Conservation (phyloP, 2,888 invertebrate species). For the Hyles lineata region DNA sequence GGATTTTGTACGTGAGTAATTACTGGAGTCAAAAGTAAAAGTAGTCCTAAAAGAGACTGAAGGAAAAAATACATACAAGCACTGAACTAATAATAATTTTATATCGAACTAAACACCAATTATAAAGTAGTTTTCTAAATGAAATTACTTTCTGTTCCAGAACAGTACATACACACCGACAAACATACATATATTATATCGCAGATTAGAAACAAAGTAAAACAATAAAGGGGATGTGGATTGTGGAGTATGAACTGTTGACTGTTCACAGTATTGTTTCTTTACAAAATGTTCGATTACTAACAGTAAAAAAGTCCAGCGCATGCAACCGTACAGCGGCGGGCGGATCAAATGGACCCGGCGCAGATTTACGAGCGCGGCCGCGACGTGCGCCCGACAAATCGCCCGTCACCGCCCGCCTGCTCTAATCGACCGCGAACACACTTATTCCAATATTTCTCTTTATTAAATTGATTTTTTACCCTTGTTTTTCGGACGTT, state of each 20-base stretch:
- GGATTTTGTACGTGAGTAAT: neutral
- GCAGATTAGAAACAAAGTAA: neutral
- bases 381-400: constrained; percentile 19
- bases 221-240: neutral
- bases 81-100: too few relatives aligned
- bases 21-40: too few relatives aligned
- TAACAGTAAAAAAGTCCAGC: constrained; percentile 4
- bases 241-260: neutral
- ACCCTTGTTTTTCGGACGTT: constrained; percentile 12
- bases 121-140: too few relatives aligned
- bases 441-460: constrained; percentile 24
- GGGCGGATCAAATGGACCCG: constrained; percentile 11
- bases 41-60: too few relatives aligned
- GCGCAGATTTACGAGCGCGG: constrained; percentile 23
- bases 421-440: constrained; percentile 25
- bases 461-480: constrained; percentile 26
- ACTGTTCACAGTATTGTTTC: neutral
- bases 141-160: too few relatives aligned
- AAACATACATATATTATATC: neutral
- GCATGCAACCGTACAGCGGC: constrained; percentile 10
- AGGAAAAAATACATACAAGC: too few relatives aligned
- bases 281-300: constrained; percentile 15
- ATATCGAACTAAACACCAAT: too few relatives aligned
- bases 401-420: constrained; percentile 25
- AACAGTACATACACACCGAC: too few relatives aligned